Conservation (phyloP, 1,140 invertebrate genomes). For the Bombus turneri region DNA sequence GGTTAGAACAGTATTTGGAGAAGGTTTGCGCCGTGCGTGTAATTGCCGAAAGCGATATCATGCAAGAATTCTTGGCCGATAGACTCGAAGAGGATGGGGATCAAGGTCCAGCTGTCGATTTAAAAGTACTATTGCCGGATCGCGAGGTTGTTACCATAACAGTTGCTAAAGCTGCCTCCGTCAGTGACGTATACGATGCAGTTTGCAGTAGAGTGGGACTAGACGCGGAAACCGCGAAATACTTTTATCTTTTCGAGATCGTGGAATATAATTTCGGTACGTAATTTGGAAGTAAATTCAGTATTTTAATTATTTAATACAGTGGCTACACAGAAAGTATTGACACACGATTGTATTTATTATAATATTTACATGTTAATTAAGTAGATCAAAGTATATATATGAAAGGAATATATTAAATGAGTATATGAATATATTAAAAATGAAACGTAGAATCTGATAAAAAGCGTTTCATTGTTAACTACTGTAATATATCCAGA, state of each 20-base stretch:
- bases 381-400: too few species aligned
- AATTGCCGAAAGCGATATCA: slow-evolving; percentile 98
- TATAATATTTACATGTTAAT: too few species aligned
- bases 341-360: too few species aligned
- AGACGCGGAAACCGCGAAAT: slow-evolving; percentile 90
- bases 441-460: too few species aligned
- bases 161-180: slow-evolving; percentile 94
- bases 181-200: slow-evolving; percentile 95
- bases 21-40: slow-evolving; percentile 99
- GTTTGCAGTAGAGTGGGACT: slow-evolving; percentile 94
- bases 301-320: too few species aligned
- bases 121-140: slow-evolving; percentile 92
- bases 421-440: too few species aligned
- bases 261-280: slow-evolving; percentile 97
- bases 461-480: too few species aligned
- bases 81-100: slow-evolving; percentile 90
- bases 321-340: too few species aligned
- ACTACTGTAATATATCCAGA: not conserved
- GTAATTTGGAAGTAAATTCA: slow-evolving; percentile 53
- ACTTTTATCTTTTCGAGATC: slow-evolving; percentile 99
- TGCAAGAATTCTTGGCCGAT: slow-evolving; percentile 98
- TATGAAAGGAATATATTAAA: too few species aligned
- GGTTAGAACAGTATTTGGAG: slow-evolving; percentile 98
- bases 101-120: slow-evolving; percentile 93
- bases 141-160: slow-evolving; percentile 95